phyloP scores from a whole-genome alignment of 2,797 vertebrate genomes.

The Telmatherina bonti region DNA sequence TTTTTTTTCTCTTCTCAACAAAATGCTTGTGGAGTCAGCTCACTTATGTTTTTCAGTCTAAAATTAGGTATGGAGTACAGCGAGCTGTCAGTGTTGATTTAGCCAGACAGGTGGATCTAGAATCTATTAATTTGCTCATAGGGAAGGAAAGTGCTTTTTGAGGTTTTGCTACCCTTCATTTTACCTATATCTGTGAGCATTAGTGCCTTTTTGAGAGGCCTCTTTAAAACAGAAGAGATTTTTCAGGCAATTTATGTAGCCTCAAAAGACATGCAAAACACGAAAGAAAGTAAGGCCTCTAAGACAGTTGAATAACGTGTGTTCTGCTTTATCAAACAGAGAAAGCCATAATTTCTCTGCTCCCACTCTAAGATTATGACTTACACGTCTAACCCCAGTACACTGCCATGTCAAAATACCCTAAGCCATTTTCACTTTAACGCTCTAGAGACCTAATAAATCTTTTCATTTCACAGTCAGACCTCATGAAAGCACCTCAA shows the following conservation, averaged over 20 bases:
- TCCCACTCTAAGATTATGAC: conserved; percentile 51
- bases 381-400: conserved; percentile 40
- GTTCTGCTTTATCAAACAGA: conserved; percentile 53
- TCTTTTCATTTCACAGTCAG: conserved; percentile 58
- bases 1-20: conserved; percentile 45
- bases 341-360: conserved; percentile 49
- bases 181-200: conserved; percentile 59
- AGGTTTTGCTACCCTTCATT: conserved; percentile 56
- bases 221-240: conserved; percentile 40
- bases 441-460: conserved; percentile 61
- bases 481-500: conserved; percentile 61
- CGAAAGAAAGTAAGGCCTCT: conserved; percentile 15
- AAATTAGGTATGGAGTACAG: conserved; percentile 67
- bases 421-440: conserved; percentile 61
- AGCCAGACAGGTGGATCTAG: conserved; percentile 63
- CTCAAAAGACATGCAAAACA: conserved; percentile 42
- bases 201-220: conserved; percentile 57
- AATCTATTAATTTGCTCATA: conserved; percentile 70
- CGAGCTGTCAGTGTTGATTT: conserved; percentile 68
- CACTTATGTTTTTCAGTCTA: conserved; percentile 66
- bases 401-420: conserved; percentile 56
- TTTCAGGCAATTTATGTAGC: conserved; percentile 34
- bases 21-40: conserved; percentile 57
- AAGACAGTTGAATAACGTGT: conserved; percentile 42
- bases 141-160: conserved; percentile 72